Conservation (phyloP, 2,888 invertebrate species). For the Polymixis flavicincta region DNA sequence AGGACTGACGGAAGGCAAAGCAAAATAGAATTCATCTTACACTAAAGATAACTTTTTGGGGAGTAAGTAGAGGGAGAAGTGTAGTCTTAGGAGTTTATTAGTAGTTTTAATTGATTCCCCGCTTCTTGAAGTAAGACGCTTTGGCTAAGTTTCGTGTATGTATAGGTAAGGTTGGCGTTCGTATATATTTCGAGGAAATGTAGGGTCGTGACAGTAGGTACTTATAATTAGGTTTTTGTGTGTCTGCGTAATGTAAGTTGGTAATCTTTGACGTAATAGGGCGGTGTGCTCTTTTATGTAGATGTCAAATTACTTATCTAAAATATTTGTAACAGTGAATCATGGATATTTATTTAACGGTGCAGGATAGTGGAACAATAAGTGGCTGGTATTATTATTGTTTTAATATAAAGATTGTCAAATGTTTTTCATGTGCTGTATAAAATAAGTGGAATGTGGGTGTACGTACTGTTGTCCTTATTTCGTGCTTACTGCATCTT, state of each 20-base stretch:
- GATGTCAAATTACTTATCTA: neutral
- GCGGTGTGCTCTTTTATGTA: neutral
- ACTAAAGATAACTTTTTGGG: slow-evolving; percentile 75
- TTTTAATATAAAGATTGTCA: neutral
- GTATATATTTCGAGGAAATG: slow-evolving; percentile 30
- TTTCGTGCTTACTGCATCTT: no score
- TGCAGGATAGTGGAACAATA: neutral
- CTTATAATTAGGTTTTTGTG: slow-evolving; percentile 40
- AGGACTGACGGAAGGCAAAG: slow-evolving; percentile 65
- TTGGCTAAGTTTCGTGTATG: slow-evolving; percentile 70
- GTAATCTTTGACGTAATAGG: slow-evolving; percentile 18
- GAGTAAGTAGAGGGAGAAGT: slow-evolving; percentile 72
- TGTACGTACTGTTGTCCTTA: no score
- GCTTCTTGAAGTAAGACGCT: slow-evolving; percentile 79
- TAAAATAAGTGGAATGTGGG: no score
- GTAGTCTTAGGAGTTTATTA: slow-evolving; percentile 82
- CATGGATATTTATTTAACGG: neutral
- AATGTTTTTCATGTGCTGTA: neutral
- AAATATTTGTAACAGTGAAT: neutral
- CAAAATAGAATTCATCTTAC: slow-evolving; percentile 73
- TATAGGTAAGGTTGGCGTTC: slow-evolving; percentile 23
- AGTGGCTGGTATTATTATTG: neutral
- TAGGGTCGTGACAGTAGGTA: slow-evolving; percentile 31
- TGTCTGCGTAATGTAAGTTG: slow-evolving; percentile 7
- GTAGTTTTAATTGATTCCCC: slow-evolving; percentile 86